Evolutionary conservation across 2,797 vertebrate species (phyloP), one percentile per base, ranked within the genome.

Genomic region (Smutsia temminckii): DNA sequence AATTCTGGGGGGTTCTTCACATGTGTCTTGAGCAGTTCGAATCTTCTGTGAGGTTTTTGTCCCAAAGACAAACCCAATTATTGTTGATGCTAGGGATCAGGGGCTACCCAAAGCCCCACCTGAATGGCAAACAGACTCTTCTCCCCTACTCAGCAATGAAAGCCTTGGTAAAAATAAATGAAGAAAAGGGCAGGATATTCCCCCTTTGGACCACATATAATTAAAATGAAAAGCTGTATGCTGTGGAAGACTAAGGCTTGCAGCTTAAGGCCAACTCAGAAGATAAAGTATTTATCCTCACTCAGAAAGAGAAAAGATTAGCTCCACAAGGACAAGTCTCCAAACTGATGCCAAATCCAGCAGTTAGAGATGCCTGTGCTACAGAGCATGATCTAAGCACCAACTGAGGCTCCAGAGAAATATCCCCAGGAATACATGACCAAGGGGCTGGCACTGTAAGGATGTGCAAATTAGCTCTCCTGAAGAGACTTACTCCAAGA

Each of bases 251-350:
- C 79, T 91, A 89, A 96, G 51, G 51, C 89, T 78, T 88, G 46
- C 69, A 95, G 91, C 57, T 94, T 95, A 94, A 93, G 51, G 55
- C 81, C 0, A 0, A 83, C 63, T 97, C 80, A 92, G 57, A 71
- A 61, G 66, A 95, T 95, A 90, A 97, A 96, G 66, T 84, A 95
- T 63, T 93, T 86, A 93, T 91, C 64, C 75, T 95, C 3, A 0
- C 85, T 96, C 75, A 93, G 55, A 96, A 97, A 96, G 63, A 93
- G 21, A 93, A 95, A 97, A 97, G 91, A 97, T 97, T 95, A 95
- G 86, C 72, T 91, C 69, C 91, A 85, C 71, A 95, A 95, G 87
- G 84, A 96, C 32, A 32, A 14, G 32, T 89, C 71, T 96, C 71
- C 95, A 97, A 97, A 94, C 23, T 96, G 93, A 97, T 85, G 96